Base-by-base conservation (phyloP, 1,140 invertebrate genomes). In the Alviniconcha marisindica region DNA sequence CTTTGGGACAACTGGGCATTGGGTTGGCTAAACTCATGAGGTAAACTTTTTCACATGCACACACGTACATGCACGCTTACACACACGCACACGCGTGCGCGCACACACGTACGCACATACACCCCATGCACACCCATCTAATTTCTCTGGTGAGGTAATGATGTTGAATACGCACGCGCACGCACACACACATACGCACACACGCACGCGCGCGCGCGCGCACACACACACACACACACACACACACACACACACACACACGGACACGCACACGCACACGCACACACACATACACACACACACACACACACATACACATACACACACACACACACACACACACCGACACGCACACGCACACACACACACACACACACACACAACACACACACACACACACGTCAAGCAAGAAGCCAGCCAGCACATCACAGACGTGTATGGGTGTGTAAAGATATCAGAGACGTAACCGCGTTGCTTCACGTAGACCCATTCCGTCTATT, bases 1-100 rank as follows among this genome's bases (percentile, higher is more conserved):
- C 88, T 42, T 85, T 91, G 28, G 91, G 91, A 42, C 91, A 91
- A 81, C 87, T 91, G 28, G 91, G 91, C 18, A 87, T 87, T 38
- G 91, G 90, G 0, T 71, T 91, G 18, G 91, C 91, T 5, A 85
- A 83, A 56, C 66, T 89, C 21, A 79, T 91, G 74, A 90, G 90
- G 90, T 91, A 85, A 82, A 82, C 21, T 48, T 4, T 63, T 5
- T 24, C 48, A 63, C 69, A 28, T 18, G 33, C 48, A 24, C 31
- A 42, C 48, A 42, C 66, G 5, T 21, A 28, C n/a, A 42, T 33
- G 38, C 14, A 66, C 10, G 7, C 38, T 15, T 31, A 38, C 18
- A 38, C 40, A 66, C 56, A 66, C 42, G 18, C 44, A 44, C 78
- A 56, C 28, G 14, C 40, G 28, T 31, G 42, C 44, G 15, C 54